Base-by-base conservation (phyloP, 1,140 invertebrate genomes). In the Drosophila seguyi region DNA sequence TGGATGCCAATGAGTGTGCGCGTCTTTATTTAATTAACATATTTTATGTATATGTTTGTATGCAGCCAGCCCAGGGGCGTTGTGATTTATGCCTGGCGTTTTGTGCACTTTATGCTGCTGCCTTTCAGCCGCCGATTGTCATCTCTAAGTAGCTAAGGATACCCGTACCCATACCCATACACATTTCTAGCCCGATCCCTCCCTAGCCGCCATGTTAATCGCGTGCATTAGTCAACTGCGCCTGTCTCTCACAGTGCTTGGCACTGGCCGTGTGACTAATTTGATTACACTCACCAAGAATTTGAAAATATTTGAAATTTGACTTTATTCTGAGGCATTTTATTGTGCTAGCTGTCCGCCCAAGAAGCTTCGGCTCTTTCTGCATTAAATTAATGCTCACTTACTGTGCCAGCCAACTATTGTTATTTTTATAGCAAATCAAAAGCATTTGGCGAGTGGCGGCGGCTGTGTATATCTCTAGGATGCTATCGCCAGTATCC, bases 21-120 rank as follows among this genome's bases (percentile, higher is more conserved):
- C 79, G 79, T 83, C 66, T 87, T 79, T 79, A 84, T 87, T 87
- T 87, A 87, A 87, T 87, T 87, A 87, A 88, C 81, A 80, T 88
- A 88, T 85, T 81, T 81, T 72, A 83, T 83, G 67, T 50, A 59
- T 44, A 25, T 29, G 27, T 18, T 18, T 29, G 25, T 48, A 58
- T 29, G 39, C 59, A 29, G 27, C 25, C 45, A 45, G 52, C 29
- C 61, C 53, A 34, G 67, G 22, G 57, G 45, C 56, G 48, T 50
- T 62, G 61, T 68, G 78, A 81, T 79, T 85, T 86, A 78, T 85
- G 78, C 45, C 57, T 60, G 79, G 75, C 53, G 82, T 79, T 84
- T 75, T 81, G 75, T 69, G 50, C 42, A 55, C 36, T 67, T 68
- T 76, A 59, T 76, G 74, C 47, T 59, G 74, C 52, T 74, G 75